These are phyloP conservation scores for Solea solea DNA, from an alignment of 2,113 vertebrate species.

Conservation along the genomic window DNA sequence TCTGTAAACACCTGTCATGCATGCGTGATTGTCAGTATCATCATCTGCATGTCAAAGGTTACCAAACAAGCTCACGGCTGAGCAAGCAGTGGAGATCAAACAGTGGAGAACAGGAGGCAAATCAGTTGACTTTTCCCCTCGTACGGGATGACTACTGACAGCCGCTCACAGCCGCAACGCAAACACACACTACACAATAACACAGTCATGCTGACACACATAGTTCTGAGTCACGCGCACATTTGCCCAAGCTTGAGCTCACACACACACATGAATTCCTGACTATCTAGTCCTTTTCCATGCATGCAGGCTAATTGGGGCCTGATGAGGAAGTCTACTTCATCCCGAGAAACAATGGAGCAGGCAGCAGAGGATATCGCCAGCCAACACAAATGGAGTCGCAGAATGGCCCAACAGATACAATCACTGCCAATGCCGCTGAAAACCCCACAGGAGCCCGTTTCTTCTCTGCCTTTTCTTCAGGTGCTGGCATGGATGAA, in stretches of 20 bases:
- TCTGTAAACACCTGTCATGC: slow-evolving; percentile 50
- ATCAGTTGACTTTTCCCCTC: slow-evolving; percentile 59
- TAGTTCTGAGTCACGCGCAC: not conserved
- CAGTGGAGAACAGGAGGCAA: slow-evolving; percentile 55
- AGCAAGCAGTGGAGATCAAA: slow-evolving; percentile 67
- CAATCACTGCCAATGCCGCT: slow-evolving; percentile 45
- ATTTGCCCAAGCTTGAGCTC: not conserved
- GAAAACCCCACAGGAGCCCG: slow-evolving; percentile 41
- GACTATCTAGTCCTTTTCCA: slow-evolving; percentile 28
- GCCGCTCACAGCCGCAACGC: slow-evolving; percentile 44
- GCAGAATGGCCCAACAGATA: slow-evolving; percentile 45
- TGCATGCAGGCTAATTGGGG: slow-evolving; percentile 52
- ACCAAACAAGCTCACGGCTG: slow-evolving; percentile 57
- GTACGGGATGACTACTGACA: slow-evolving; percentile 61
- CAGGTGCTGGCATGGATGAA: slow-evolving; percentile 56
- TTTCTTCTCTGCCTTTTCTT: slow-evolving; percentile 59
- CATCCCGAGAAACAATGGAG: slow-evolving; percentile 44
- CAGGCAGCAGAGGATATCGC: slow-evolving; percentile 38
- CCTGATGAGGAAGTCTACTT: slow-evolving; percentile 57
- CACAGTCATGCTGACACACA: slow-evolving; percentile 2
- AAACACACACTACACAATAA: slow-evolving; percentile 25
- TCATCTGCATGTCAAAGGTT: slow-evolving; percentile 67
- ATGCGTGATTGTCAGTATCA: slow-evolving; percentile 41
- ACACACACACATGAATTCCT: slow-evolving; percentile 3
- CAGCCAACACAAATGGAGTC: slow-evolving; percentile 48